These are phyloP conservation scores for Ptychoptera albimana DNA, from an alignment of 2,888 invertebrate genomes.

Conservation along the genomic window DNA sequence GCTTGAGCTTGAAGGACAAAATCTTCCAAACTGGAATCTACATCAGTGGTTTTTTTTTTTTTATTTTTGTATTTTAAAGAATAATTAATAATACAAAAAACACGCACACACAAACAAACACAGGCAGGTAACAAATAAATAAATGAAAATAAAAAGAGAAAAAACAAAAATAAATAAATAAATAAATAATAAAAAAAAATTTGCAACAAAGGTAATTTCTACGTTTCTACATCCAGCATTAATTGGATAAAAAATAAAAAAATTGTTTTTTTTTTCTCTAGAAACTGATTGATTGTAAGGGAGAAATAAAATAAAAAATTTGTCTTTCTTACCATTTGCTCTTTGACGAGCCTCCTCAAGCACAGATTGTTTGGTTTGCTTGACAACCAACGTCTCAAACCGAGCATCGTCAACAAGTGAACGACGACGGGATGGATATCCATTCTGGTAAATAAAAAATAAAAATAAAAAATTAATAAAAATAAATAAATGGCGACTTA, in stretches of 20 bases:
- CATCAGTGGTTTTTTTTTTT: too few relatives aligned
- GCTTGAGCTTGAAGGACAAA: constrained; percentile 40
- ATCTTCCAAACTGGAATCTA: constrained; percentile 48
- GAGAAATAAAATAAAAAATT: neutral
- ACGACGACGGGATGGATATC: constrained; percentile 86
- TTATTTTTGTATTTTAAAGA: too few relatives aligned
- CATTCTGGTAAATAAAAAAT: constrained; percentile 59
- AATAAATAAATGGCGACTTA: constrained; percentile 4
- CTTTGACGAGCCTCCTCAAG: constrained; percentile 79
- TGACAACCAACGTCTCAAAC: constrained; percentile 90
- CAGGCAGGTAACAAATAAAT: constrained; percentile 10
- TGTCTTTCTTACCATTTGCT: constrained; percentile 60
- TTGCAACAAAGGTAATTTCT: too few relatives aligned
- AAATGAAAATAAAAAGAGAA: constrained; percentile 12
- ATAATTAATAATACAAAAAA: constrained; percentile 14
- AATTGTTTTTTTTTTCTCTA: too few relatives aligned
- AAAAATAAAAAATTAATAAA: constrained; percentile 5
- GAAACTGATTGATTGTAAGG: too few relatives aligned
- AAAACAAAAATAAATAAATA: constrained; percentile 12
- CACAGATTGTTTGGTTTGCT: constrained; percentile 85
- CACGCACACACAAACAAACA: constrained; percentile 13
- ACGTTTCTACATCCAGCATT: too few relatives aligned
- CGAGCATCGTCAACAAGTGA: constrained; percentile 96
- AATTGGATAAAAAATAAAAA: too few relatives aligned
- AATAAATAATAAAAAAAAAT: constrained; percentile 4